Conservation (phyloP, 2,113 vertebrate genomes). For the Cyrtonyx montezumae region DNA sequence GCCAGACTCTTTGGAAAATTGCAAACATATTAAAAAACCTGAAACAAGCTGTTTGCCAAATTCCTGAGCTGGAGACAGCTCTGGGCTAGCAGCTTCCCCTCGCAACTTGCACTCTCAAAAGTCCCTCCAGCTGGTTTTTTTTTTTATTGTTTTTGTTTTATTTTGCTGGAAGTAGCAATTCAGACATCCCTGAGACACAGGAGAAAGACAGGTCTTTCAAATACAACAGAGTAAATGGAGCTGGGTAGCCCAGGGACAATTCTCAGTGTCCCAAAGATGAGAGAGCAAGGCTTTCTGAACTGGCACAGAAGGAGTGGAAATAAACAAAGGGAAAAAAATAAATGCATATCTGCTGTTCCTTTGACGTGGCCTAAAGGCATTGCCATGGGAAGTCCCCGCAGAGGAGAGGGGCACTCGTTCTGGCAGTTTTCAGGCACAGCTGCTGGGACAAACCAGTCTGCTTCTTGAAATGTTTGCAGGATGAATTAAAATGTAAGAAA, state of each 20-base stretch:
- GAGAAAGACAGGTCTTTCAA: slow-evolving; percentile 45
- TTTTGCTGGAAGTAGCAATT: not conserved
- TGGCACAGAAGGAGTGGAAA: not conserved
- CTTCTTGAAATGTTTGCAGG: not conserved
- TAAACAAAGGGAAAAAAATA: accelerated
- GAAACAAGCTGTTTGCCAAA: not conserved
- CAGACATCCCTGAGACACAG: not conserved
- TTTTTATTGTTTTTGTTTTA: not conserved
- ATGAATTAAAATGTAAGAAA: not conserved
- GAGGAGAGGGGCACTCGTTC: not conserved
- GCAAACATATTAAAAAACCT: not conserved
- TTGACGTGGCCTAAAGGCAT: slow-evolving; percentile 44
- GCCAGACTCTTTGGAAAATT: not conserved
- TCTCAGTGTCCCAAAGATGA: slow-evolving; percentile 28
- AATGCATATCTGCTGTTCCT: slow-evolving; percentile 9
- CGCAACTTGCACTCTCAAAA: not conserved
- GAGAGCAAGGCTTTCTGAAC: slow-evolving; percentile 22
- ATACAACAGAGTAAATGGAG: slow-evolving; percentile 7
- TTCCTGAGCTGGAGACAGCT: not conserved
- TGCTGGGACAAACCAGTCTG: not conserved
- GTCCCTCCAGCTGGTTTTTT: not conserved
- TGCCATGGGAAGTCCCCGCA: slow-evolving; percentile 68
- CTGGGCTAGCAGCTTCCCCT: not conserved
- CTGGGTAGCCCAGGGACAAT: not conserved
- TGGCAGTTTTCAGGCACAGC: slow-evolving; percentile 10